Conservation (phyloP, 2,113 vertebrate species). For the Calyptommatus sinebrachiatus region DNA sequence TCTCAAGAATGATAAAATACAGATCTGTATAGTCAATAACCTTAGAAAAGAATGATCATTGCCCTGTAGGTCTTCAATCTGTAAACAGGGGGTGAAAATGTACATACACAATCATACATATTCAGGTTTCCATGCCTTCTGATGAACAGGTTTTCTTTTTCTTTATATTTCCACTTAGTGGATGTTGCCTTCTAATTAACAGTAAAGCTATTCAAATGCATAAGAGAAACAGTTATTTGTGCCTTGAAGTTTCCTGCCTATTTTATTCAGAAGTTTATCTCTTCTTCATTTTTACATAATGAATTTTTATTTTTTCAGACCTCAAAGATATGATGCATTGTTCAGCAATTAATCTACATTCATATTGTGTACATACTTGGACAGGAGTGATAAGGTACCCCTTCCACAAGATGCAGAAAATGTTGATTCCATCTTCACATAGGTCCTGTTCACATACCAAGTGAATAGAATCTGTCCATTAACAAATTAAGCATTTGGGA, state of each 20-base stretch:
- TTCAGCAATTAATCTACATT: too few species aligned
- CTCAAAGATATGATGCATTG: background rate
- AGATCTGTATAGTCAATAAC: too few species aligned
- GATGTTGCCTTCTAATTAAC: background rate
- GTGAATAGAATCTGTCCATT: too few species aligned
- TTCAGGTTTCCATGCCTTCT: background rate
- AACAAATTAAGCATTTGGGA: too few species aligned
- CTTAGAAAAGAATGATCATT: too few species aligned
- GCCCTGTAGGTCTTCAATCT: slow-evolving; percentile 8
- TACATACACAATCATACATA: background rate
- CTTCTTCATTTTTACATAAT: background rate
- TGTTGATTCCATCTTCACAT: too few species aligned
- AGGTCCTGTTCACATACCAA: too few species aligned
- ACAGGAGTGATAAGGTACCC: too few species aligned
- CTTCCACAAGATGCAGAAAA: too few species aligned
- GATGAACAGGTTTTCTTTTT: background rate
- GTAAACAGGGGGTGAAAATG: background rate
- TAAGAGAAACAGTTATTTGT: background rate
- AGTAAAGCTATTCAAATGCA: slow-evolving; percentile 4
- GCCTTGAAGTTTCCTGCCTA: fast-evolving
- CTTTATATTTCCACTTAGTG: background rate
- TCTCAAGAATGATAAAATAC: too few species aligned
- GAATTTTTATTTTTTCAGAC: slow-evolving; percentile 5
- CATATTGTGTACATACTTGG: too few species aligned
- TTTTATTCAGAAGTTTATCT: background rate